Percentiles rank a stretch among this genome's conserved stretches.
Conservation (phyloP, 2,113 vertebrate species). For the Chaetodon auriga region DNA sequence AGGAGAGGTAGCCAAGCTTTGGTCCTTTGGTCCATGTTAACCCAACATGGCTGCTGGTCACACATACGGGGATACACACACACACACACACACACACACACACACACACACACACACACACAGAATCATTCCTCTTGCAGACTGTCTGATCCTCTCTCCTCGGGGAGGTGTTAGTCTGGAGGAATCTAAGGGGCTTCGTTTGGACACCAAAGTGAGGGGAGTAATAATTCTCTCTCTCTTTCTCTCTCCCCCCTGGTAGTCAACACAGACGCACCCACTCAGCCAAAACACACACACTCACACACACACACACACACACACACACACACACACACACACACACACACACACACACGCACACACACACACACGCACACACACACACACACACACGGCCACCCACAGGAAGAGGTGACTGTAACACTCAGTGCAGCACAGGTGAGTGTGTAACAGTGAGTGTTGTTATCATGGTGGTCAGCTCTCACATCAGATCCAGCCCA, state of each 20-base stretch:
- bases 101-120: slow-evolving; percentile 31
- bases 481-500: slow-evolving; percentile 36
- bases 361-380: slow-evolving; percentile 26
- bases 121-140: slow-evolving; percentile 63
- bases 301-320: slow-evolving; percentile 26
- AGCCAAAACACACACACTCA: slow-evolving; percentile 8
- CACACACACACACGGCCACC: slow-evolving; percentile 8
- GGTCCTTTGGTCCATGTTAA: slow-evolving; percentile 44
- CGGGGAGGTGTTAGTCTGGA: slow-evolving; percentile 73
- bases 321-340: slow-evolving; percentile 30
- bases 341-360: slow-evolving; percentile 31
- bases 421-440: slow-evolving; percentile 33
- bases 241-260: neutral
- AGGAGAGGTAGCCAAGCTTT: slow-evolving; percentile 39
- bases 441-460: slow-evolving; percentile 38
- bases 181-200: slow-evolving; percentile 68
- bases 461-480: slow-evolving; percentile 40
- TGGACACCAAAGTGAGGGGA: slow-evolving; percentile 69
- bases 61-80: slow-evolving; percentile 12
- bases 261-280: slow-evolving; percentile 35
- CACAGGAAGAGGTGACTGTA: slow-evolving; percentile 18
- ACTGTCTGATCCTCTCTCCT: slow-evolving; percentile 75
- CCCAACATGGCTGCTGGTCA: slow-evolving; percentile 42
- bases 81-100: neutral
- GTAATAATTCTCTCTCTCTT: slow-evolving; percentile 62